These are phyloP conservation scores for Lutraria lutraria DNA, from an alignment of 2,888 invertebrate species.

Conservation along the genomic window DNA sequence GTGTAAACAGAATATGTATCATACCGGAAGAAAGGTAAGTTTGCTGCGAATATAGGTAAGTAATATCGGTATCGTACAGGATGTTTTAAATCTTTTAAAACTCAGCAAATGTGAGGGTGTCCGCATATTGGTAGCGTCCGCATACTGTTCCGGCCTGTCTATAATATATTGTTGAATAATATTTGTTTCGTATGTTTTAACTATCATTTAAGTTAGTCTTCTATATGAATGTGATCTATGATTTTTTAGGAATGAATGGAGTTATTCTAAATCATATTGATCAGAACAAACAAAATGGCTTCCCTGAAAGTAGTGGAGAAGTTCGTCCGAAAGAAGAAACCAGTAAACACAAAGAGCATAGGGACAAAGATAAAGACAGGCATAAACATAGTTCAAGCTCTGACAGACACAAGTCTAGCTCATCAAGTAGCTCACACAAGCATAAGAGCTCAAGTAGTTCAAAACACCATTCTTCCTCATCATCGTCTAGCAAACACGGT, in stretches of 20 bases:
- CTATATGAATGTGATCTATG: not conserved
- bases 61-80: too few relatives aligned
- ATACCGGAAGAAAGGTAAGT: too few relatives aligned
- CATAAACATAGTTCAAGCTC: conserved; percentile 71
- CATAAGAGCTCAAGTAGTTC: conserved; percentile 62
- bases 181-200: too few relatives aligned
- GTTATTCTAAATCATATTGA: conserved; percentile 70
- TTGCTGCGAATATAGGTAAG: too few relatives aligned
- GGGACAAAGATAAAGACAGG: conserved; percentile 54
- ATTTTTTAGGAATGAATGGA: conserved; percentile 56
- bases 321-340: conserved; percentile 34
- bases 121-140: too few relatives aligned
- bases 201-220: not conserved
- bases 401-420: conserved; percentile 70
- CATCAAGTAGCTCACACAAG: conserved; percentile 63
- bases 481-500: conserved; percentile 60
- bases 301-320: conserved; percentile 50
- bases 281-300: conserved; percentile 69
- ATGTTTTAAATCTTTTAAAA: too few relatives aligned
- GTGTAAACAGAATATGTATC: too few relatives aligned
- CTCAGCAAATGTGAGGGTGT: too few relatives aligned
- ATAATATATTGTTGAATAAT: too few relatives aligned
- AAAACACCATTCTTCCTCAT: conserved; percentile 58
- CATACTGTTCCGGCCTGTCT: too few relatives aligned
- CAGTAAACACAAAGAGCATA: conserved; percentile 31